Conservation (phyloP, 2,888 invertebrate species). For the Uloborus plumipes region DNA sequence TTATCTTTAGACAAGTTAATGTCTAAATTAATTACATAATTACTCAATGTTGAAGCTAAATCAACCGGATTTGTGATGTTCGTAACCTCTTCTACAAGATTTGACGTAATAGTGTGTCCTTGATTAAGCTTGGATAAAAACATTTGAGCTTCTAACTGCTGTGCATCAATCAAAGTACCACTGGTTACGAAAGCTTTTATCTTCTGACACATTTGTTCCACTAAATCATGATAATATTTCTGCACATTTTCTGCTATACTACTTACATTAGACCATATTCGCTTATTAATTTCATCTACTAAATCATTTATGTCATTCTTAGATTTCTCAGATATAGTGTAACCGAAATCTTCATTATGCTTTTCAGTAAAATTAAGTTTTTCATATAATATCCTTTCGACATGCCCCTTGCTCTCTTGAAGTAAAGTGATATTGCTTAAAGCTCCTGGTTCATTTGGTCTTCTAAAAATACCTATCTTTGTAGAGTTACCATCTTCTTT, state of each 20-base stretch:
- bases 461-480: conserved; percentile 21
- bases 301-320: conserved; percentile 22
- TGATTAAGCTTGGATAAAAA: not conserved
- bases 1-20: not conserved
- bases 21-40: not conserved
- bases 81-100: not conserved
- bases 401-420: conserved; percentile 2
- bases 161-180: not conserved
- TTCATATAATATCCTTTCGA: conserved; percentile 7
- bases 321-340: conserved; percentile 13
- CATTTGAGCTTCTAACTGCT: not conserved
- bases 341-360: conserved; percentile 6
- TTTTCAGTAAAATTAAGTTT: conserved; percentile 19
- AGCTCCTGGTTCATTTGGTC: conserved; percentile 11
- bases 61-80: not conserved
- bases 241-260: not conserved
- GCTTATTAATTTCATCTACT: conserved; percentile 20
- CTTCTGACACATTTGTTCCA: not conserved
- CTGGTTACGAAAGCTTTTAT: not conserved
- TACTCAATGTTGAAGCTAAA: not conserved
- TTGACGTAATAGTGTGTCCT: not conserved
- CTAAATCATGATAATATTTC: not conserved
- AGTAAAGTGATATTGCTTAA: conserved; percentile 10
- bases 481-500: not conserved
- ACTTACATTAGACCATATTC: not conserved